Evolutionary conservation across 2,888 invertebrate genomes (phyloP).

Genomic region (Molanna angustata): DNA sequence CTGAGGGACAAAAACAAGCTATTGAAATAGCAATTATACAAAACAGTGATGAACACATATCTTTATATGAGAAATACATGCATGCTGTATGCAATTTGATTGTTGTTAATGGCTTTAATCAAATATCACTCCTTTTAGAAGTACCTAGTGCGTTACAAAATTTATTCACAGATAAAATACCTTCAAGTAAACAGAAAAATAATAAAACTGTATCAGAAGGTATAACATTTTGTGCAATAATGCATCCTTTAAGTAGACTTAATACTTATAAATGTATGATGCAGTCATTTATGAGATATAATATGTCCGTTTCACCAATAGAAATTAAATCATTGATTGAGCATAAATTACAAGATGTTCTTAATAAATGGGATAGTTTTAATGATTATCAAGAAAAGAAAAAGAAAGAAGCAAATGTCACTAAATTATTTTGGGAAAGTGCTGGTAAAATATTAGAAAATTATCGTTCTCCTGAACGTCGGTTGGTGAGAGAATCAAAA

Average conservation of each 20-base stretch:
- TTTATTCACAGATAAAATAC: constrained; percentile 57
- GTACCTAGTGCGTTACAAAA: constrained; percentile 56
- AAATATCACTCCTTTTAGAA: constrained; percentile 63
- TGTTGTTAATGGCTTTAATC: constrained; percentile 66
- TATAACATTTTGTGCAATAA: constrained; percentile 58
- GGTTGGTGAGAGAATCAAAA: constrained; percentile 77
- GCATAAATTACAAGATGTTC: constrained; percentile 55
- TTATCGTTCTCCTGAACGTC: constrained; percentile 62
- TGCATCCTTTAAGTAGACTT: constrained; percentile 60
- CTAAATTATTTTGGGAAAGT: constrained; percentile 72
- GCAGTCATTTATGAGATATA: constrained; percentile 54
- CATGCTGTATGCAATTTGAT: constrained; percentile 70
- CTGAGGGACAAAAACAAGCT: constrained; percentile 62
- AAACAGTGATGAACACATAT: constrained; percentile 68
- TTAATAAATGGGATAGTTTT: constrained; percentile 61
- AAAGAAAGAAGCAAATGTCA: constrained; percentile 64
- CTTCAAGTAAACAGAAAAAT: constrained; percentile 54
- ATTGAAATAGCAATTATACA: constrained; percentile 67
- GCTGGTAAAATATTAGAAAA: constrained; percentile 63
- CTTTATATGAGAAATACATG: constrained; percentile 68
- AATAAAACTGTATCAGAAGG: constrained; percentile 57
- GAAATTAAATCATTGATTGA: constrained; percentile 50
- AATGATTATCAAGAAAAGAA: constrained; percentile 62
- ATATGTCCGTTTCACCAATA: constrained; percentile 43
- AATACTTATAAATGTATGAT: constrained; percentile 63